phyloP scores from a whole-genome alignment of 2,797 vertebrate genomes.

The Thalassophryne amazonica region DNA sequence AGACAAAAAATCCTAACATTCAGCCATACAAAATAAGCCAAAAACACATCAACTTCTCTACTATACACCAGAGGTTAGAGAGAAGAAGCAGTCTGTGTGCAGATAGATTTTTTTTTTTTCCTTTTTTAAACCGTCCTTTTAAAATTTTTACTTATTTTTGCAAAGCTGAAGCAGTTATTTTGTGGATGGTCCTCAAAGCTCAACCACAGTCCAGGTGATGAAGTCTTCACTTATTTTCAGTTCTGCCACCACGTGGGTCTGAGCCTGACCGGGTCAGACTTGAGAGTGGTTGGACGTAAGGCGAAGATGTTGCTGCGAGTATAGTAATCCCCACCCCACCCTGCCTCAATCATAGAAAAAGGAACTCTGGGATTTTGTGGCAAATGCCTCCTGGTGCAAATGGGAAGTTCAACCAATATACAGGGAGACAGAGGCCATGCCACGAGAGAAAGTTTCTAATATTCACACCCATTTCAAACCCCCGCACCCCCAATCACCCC shows the following conservation, averaged over 20 bases:
- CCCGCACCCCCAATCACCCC: constrained; percentile 16
- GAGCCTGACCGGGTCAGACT: constrained; percentile 44
- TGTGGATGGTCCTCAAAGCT: constrained; percentile 67
- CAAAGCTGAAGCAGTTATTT: constrained; percentile 77
- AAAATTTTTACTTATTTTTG: constrained; percentile 68
- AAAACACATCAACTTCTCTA: constrained; percentile 63
- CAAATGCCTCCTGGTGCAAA: constrained; percentile 31
- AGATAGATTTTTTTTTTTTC: constrained; percentile 27
- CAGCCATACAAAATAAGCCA: constrained; percentile 73
- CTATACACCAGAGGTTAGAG: constrained; percentile 53
- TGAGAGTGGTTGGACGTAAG: constrained; percentile 52
- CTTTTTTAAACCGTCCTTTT: constrained; percentile 20
- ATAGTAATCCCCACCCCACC: constrained; percentile 34
- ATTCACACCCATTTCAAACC: constrained; percentile 25
- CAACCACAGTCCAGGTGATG: constrained; percentile 52
- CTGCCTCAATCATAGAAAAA: constrained; percentile 54
- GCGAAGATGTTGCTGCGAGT: constrained; percentile 39
- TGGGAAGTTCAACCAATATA: constrained; percentile 38
- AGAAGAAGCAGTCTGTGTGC: constrained; percentile 71
- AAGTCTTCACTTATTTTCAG: constrained; percentile 46
- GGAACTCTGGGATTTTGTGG: constrained; percentile 6
- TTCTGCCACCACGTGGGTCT: constrained; percentile 26
- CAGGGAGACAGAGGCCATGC: constrained; percentile 28
- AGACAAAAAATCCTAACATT: constrained; percentile 72
- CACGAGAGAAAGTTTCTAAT: constrained; percentile 31